Percentiles rank a stretch among this genome's conserved stretches.
These are phyloP conservation scores for Trichopria drosophilae DNA, from an alignment of 2,888 invertebrate genomes.

Conservation along the genomic window DNA sequence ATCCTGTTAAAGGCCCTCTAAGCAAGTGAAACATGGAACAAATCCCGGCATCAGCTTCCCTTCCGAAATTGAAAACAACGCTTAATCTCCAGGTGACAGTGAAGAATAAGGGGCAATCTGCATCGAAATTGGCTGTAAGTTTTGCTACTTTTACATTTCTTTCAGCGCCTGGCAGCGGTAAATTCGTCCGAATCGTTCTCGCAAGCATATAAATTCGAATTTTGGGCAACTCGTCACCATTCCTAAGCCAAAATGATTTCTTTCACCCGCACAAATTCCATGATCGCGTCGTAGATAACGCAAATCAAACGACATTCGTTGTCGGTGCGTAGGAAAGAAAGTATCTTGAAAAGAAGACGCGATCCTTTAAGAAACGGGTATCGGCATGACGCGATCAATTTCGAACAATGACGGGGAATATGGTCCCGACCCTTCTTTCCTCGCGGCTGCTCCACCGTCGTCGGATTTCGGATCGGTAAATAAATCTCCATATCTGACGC, in stretches of 20 bases:
- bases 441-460: conserved; percentile 22
- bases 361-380: too few relatives aligned
- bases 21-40: too few relatives aligned
- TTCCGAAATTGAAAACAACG: too few relatives aligned
- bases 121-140: too few relatives aligned
- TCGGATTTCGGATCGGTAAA: conserved; percentile 45
- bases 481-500: conserved; percentile 56
- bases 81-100: too few relatives aligned
- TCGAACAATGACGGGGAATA: conserved; percentile 42
- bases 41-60: too few relatives aligned
- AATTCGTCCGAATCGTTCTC: conserved; percentile 39
- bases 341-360: conserved; percentile 38
- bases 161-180: too few relatives aligned
- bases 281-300: conserved; percentile 20
- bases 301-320: conserved; percentile 21
- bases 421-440: conserved; percentile 26
- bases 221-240: conserved; percentile 37
- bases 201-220: conserved; percentile 45
- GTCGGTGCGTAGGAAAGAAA: conserved; percentile 33
- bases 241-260: conserved; percentile 31
- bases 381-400: conserved; percentile 54
- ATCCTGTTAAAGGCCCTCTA: too few relatives aligned
- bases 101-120: too few relatives aligned
- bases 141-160: too few relatives aligned
- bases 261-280: background rate